A percentile compares a stretch with the other conserved stretches of the same genome.
Evolutionary conservation across 1,140 invertebrate genomes (phyloP).

Genomic region (Cheumatopsyche charites): DNA sequence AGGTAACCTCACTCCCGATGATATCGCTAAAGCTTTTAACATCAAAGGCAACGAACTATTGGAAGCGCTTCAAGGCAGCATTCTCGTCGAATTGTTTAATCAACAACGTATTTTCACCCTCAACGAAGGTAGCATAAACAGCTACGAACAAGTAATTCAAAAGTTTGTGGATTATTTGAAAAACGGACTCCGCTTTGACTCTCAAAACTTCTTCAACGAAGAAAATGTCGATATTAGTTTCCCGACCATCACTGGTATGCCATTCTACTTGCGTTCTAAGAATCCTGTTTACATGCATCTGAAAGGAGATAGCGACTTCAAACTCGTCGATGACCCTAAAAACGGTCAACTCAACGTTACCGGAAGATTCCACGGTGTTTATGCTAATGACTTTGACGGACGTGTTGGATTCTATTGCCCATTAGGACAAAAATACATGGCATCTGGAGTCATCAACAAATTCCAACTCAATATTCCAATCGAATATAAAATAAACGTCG

Average conservation of each 20-base stretch:
- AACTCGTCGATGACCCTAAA: slow-evolving; percentile 22
- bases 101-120: slow-evolving; percentile 61
- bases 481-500: slow-evolving; percentile 54
- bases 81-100: slow-evolving; percentile 57
- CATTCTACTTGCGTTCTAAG: slow-evolving; percentile 67
- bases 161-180: slow-evolving; percentile 51
- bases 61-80: slow-evolving; percentile 64
- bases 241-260: slow-evolving; percentile 70
- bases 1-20: slow-evolving; percentile 54
- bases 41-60: slow-evolving; percentile 58
- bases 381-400: slow-evolving; percentile 61
- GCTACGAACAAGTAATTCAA: slow-evolving; percentile 53
- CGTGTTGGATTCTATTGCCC: slow-evolving; percentile 69
- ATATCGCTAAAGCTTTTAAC: slow-evolving; percentile 64
- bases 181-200: slow-evolving; percentile 60
- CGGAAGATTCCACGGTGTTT: slow-evolving; percentile 57
- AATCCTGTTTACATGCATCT: slow-evolving; percentile 60
- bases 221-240: slow-evolving; percentile 65
- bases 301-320: slow-evolving; percentile 54
- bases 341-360: slow-evolving; percentile 50
- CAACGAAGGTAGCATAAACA: slow-evolving; percentile 62
- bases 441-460: slow-evolving; percentile 65
- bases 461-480: slow-evolving; percentile 63
- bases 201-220: slow-evolving; percentile 63
- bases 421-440: slow-evolving; percentile 64